Conservation (phyloP, 2,797 vertebrate genomes). For the Ciconia nigra region DNA sequence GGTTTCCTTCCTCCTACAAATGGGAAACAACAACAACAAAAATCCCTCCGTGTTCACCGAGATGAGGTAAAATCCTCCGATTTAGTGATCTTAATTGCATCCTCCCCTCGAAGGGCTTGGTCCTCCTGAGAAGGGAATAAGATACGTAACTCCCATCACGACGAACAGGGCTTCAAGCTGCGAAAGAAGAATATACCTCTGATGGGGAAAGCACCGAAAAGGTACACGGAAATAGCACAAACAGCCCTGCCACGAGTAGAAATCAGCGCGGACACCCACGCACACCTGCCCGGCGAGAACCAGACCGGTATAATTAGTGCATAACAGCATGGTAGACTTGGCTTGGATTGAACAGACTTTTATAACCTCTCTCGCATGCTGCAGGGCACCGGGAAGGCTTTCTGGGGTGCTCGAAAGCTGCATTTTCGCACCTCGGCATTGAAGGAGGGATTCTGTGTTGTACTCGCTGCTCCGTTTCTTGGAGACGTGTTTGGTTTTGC, state of each 20-base stretch:
- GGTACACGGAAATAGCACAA: not conserved
- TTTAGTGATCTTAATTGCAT: not conserved
- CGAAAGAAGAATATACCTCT: not conserved
- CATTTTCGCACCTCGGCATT: fast-evolving
- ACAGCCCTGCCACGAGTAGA: not conserved
- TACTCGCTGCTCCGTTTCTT: fast-evolving
- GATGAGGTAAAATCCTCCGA: not conserved
- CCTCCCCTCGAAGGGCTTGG: not conserved
- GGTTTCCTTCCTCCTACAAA: conserved; percentile 44
- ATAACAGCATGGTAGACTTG: not conserved
- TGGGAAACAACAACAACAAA: not conserved
- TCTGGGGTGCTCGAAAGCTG: not conserved
- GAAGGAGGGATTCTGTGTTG: not conserved
- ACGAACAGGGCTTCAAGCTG: not conserved
- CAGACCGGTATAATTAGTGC: not conserved
- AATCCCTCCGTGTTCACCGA: not conserved
- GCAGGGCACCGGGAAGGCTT: not conserved
- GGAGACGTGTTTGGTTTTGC: not conserved
- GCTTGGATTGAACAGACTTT: not conserved
- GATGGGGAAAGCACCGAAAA: not conserved
- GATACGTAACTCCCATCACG: not conserved
- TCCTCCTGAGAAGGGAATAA: not conserved
- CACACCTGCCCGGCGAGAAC: not conserved
- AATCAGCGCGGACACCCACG: not conserved
- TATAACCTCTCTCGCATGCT: fast-evolving